Percentiles rank a stretch among this genome's conserved stretches.
phyloP scores from a whole-genome alignment of 2,113 vertebrate genomes.

The Neodontobutis hainanensis region DNA sequence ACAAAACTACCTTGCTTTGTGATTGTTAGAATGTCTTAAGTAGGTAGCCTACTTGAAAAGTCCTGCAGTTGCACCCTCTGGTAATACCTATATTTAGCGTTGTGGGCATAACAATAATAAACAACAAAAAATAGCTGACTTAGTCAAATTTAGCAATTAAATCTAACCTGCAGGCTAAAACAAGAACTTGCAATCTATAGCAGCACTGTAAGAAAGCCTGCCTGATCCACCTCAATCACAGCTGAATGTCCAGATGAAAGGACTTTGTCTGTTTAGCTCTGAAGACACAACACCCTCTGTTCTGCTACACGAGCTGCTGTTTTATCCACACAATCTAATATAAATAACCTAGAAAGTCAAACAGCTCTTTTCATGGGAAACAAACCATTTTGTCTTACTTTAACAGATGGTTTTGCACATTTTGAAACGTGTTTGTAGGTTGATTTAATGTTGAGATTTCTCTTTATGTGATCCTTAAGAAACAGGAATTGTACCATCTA shows the following conservation, averaged over 20 bases:
- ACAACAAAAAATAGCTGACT: constrained; percentile 32
- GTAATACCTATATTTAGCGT: constrained; percentile 6
- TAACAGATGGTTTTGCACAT: not conserved
- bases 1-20: not conserved
- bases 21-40: too few species aligned
- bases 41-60: not conserved
- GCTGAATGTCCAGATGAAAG: constrained; percentile 37
- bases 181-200: constrained; percentile 19
- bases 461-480: constrained; percentile 57
- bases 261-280: constrained; percentile 41
- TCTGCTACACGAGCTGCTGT: too few species aligned
- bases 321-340: constrained; percentile 53
- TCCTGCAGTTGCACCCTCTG: constrained; percentile 30
- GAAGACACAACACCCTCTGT: constrained; percentile 56
- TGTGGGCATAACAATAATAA: constrained; percentile 18
- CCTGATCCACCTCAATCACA: constrained; percentile 42
- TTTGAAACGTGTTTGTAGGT: not conserved
- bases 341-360: constrained; percentile 54
- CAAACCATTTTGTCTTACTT: constrained; percentile 39
- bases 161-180: constrained; percentile 25
- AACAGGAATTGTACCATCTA: not conserved
- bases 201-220: constrained; percentile 46
- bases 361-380: constrained; percentile 51
- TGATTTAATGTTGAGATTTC: constrained; percentile 44
- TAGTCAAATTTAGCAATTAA: constrained; percentile 45